Evolutionary conservation across 1,140 invertebrate species (phyloP).

Genomic region (Anastatus disparis): DNA sequence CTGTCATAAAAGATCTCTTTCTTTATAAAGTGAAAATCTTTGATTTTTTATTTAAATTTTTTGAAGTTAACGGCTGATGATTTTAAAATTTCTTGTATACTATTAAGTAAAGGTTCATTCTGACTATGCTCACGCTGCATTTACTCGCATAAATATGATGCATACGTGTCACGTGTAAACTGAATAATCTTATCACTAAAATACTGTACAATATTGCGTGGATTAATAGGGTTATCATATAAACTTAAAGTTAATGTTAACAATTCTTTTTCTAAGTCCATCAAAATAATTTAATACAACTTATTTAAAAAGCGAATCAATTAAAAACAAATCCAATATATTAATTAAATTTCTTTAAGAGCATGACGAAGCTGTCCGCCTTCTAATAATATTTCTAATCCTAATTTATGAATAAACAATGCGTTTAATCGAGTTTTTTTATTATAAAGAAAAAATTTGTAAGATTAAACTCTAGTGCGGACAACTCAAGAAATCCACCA

Average conservation of each 20-base stretch:
- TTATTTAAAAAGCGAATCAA: background rate
- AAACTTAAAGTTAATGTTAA: background rate
- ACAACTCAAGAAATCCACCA: too few relatives aligned
- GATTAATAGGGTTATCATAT: background rate
- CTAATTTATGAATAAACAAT: too few relatives aligned
- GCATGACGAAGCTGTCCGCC: too few relatives aligned
- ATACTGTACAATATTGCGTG: background rate
- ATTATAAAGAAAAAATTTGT: too few relatives aligned
- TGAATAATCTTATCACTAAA: background rate
- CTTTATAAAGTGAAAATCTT: background rate
- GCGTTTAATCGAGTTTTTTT: too few relatives aligned
- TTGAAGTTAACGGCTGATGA: background rate
- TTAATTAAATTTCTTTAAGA: background rate
- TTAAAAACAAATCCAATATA: background rate
- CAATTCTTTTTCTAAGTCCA: background rate
- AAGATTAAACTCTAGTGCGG: too few relatives aligned
- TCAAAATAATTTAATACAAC: background rate
- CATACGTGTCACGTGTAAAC: background rate
- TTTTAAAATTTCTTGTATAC: background rate
- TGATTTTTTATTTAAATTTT: conserved; percentile 38
- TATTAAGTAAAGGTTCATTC: background rate
- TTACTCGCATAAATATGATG: background rate
- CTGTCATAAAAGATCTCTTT: background rate
- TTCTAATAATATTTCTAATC: too few relatives aligned
- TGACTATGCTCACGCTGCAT: background rate